Conservation (phyloP, 2,797 vertebrate species). For the Myotis daubentonii region DNA sequence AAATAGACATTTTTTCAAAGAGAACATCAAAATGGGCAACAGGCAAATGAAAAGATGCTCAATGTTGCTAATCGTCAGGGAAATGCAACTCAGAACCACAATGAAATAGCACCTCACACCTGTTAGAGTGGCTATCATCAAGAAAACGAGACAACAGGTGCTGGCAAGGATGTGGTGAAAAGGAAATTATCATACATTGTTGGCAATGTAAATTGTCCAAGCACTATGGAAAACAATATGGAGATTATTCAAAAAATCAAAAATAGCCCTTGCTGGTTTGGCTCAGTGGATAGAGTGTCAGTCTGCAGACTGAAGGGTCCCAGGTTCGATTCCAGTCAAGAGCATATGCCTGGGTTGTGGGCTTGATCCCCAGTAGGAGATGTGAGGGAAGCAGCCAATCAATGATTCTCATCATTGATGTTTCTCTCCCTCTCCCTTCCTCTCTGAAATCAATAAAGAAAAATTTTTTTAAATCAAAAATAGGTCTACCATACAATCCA, state of each 20-base stretch:
- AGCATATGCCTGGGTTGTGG: too few species aligned
- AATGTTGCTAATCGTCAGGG: not conserved
- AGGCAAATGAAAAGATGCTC: not conserved
- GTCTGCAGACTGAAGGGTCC: too few species aligned
- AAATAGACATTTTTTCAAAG: not conserved
- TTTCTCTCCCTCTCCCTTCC: too few species aligned
- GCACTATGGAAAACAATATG: not conserved
- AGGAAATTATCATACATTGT: not conserved
- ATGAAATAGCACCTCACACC: not conserved
- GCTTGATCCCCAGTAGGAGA: too few species aligned
- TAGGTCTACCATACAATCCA: not conserved
- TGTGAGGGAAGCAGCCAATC: too few species aligned
- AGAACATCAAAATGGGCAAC: not conserved
- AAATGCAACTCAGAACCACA: not conserved
- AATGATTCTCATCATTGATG: too few species aligned
- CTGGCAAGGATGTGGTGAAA: not conserved
- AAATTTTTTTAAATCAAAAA: not conserved
- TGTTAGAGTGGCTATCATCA: not conserved
- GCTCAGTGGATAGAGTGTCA: too few species aligned
- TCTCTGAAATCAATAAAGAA: not conserved
- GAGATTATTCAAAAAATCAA: not conserved
- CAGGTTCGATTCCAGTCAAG: too few species aligned
- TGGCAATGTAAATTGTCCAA: not conserved
- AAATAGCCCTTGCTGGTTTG: not conserved
- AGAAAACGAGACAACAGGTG: not conserved